Base-by-base conservation (phyloP, 2,113 vertebrate species). In the Bombycilla garrulus region DNA sequence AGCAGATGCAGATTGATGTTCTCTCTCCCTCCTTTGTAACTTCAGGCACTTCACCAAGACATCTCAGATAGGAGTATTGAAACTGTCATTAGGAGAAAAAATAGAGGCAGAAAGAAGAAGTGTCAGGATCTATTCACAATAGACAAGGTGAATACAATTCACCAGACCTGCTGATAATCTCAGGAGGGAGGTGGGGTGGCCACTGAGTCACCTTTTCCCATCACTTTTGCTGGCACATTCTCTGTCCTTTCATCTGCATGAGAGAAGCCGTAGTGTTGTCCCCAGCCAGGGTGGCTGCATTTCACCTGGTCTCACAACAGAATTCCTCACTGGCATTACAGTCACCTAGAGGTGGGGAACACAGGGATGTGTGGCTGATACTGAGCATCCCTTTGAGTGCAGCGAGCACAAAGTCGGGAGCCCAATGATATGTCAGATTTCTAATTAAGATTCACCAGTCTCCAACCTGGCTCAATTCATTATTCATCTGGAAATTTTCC, bases 401-500 rank as follows among this genome's bases (percentile, higher is more conserved):
- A 60, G 64, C 2, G 13, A 94, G 71, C 2, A 1, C 6, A 2
- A 51, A 54, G 71, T 26, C 0, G 0, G 31, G 51, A 89, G 35
- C 58, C 42, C 0, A 1, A 13, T 0, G 3, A 13, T 44, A 38
- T 35, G 29, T 45, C 71, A 62, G 24, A 7, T 62, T 87, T 77
- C 51, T 83, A 77, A 85, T 80, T 82, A 77, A 86, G 76, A 88
- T 72, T 82, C 71, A 60, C 47, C 85, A 78, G 58, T 73, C 36
- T 80, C 58, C 58, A 91, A 13, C 38, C 54, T 47, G 38, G 26
- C 35, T 90, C 5, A 2, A 91, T 94, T 85, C 81, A 92, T 97
- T 96, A 94, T 90, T 95, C 67, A 93, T 86, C 62, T 33, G 48
- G 50, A 90, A 94, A 81, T 83, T 70, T 77, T 94, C 58, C 77